phyloP scores from a whole-genome alignment of 2,797 vertebrate species.

The Molossus alvarezi region DNA sequence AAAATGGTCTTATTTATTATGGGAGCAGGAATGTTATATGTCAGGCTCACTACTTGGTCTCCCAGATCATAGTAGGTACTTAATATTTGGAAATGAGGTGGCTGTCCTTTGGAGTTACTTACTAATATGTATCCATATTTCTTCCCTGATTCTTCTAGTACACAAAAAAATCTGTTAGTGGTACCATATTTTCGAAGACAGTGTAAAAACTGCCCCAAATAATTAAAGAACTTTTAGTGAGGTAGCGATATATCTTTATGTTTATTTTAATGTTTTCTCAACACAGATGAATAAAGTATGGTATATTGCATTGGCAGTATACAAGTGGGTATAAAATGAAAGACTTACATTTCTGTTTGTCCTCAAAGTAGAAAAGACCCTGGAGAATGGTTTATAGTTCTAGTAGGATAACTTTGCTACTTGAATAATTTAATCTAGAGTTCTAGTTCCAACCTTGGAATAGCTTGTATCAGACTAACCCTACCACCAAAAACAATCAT shows the following conservation, averaged over 20 bases:
- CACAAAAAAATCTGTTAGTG: background rate
- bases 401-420: background rate
- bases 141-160: conserved; percentile 46
- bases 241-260: background rate
- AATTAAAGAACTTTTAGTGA: conserved; percentile 43
- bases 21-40: background rate
- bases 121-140: background rate
- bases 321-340: conserved; percentile 2
- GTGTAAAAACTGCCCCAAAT: conserved; percentile 52
- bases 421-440: conserved; percentile 22
- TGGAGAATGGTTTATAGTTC: conserved; percentile 36
- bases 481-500: background rate
- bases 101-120: background rate
- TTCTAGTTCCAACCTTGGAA: background rate
- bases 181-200: conserved; percentile 38
- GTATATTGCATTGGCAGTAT: conserved; percentile 11
- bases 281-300: conserved; percentile 3
- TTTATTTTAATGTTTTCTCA: conserved; percentile 65
- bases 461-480: background rate
- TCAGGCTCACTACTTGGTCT: conserved; percentile 16
- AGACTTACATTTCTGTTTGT: conserved; percentile 33
- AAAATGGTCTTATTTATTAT: conserved; percentile 13
- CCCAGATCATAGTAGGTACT: background rate
- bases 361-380: background rate
- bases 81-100: conserved; percentile 50